phyloP scores from a whole-genome alignment of 2,888 invertebrate genomes.

The Neoitamus cyanurus region DNA sequence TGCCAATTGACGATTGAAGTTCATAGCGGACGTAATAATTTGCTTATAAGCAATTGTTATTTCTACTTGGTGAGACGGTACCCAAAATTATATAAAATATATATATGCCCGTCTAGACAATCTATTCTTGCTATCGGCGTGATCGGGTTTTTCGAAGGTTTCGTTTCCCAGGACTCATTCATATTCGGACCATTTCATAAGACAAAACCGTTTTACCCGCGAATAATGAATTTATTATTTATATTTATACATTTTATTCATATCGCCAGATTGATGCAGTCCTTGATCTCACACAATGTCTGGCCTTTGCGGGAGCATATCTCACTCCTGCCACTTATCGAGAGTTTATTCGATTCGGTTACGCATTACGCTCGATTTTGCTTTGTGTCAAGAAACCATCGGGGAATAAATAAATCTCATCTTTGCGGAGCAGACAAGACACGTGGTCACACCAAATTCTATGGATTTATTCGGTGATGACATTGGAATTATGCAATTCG shows the following conservation, averaged over 20 bases:
- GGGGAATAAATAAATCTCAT: background rate
- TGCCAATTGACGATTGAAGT: no score
- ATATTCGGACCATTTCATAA: background rate
- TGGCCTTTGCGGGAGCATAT: background rate
- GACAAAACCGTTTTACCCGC: background rate
- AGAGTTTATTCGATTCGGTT: background rate
- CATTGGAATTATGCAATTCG: background rate
- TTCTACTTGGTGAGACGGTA: no score
- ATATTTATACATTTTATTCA: background rate
- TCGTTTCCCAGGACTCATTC: background rate
- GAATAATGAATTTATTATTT: constrained; percentile 5
- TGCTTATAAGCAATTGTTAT: no score
- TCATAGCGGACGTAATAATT: no score
- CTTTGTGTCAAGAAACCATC: background rate
- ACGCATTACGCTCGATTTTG: background rate
- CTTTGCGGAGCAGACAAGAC: background rate
- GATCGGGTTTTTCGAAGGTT: background rate
- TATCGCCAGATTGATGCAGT: constrained; percentile 5
- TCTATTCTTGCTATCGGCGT: background rate
- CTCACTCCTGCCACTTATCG: background rate
- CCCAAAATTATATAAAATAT: background rate
- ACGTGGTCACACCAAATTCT: background rate
- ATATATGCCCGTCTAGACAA: background rate
- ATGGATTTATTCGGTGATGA: background rate
- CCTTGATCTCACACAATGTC: background rate